Evolutionary conservation across 2,113 vertebrate genomes (phyloP), one percentile per base, ranked within the genome.

Genomic region (Enhydra lutris): DNA sequence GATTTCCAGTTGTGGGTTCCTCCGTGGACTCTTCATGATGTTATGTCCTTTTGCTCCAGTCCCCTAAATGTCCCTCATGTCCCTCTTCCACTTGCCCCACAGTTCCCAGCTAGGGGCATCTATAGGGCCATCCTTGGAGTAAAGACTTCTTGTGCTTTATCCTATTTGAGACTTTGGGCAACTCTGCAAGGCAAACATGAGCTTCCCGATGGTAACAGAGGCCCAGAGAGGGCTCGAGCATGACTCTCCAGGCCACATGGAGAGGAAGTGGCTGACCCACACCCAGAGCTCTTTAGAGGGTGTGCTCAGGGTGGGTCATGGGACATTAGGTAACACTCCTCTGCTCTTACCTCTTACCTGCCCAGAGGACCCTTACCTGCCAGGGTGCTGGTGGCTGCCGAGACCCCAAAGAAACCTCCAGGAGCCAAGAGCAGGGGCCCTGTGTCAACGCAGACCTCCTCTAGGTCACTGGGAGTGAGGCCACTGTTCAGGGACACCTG

Each of bases 401-500:
- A 98, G 67, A 98, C 71, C 55, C 98, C 98, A 91, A 98, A 98
- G 97, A 98, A 98, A 67, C 98, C 98, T 84, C 96, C 83, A 47
- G 97, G 95, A 61, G 91, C 94, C 94, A 98, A 96, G 88, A 95
- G 34, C 97, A 98, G 79, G 59, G 98, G 95, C 1, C 69, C 92
- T 57, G 97, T 97, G 50, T 96, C 79, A 0, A 97, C 17, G 0
- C 98, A 98, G 50, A 98, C 36, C 87, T 98, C 91, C 17, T 97
- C 97, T 0, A 47, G 93, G 47, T 95, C 93, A 1, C 34, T 47
- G 71, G 96, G 95, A 11, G 97, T 95, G 57, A 97, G 63, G 17
- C 97, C 94, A 1, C 82, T 93, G 50, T 95, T 96, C 45, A 98
- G 36, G 26, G 87, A 95, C 18, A 98, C 94, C 98, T 98, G 45